Evolutionary conservation across 2,888 invertebrate species (phyloP).

Genomic region (Nipponacmea schrenckii): DNA sequence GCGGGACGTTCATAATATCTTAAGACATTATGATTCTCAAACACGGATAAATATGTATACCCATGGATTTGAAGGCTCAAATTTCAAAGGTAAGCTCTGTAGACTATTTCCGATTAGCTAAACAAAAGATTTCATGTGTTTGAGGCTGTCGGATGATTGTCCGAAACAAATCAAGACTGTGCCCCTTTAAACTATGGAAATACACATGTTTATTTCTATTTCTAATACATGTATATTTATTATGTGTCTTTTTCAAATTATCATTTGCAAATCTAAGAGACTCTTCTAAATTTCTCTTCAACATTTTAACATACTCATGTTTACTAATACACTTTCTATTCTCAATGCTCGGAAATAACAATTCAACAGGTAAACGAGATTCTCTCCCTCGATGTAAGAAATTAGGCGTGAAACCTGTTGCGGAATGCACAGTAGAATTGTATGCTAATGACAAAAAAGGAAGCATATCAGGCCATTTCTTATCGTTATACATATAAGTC

Average conservation of each 20-base stretch:
- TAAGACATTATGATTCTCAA: too few species aligned
- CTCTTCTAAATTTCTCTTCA: not conserved
- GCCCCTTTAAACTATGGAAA: too few species aligned
- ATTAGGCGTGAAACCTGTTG: too few species aligned
- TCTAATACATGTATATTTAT: not conserved
- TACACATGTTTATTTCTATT: constrained; percentile 6
- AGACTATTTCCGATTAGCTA: too few species aligned
- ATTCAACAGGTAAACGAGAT: not conserved
- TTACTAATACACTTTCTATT: not conserved
- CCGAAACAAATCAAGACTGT: too few species aligned
- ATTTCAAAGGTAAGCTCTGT: too few species aligned
- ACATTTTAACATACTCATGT: not conserved
- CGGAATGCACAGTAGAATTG: too few species aligned
- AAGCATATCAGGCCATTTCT: not conserved
- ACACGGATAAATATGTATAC: too few species aligned
- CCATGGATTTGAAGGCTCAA: too few species aligned
- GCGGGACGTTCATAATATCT: too few species aligned
- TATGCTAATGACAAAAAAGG: constrained; percentile 10
- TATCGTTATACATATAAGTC: not conserved
- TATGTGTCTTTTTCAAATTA: not conserved
- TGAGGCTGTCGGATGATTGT: too few species aligned
- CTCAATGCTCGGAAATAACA: not conserved
- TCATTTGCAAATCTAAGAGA: not conserved
- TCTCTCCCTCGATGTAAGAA: constrained; percentile 6
- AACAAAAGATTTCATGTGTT: too few species aligned